Evolutionary conservation across 2,888 invertebrate species (phyloP), one percentile per base, ranked within the genome.

Genomic region (Dyspetes luteomarginatus): DNA sequence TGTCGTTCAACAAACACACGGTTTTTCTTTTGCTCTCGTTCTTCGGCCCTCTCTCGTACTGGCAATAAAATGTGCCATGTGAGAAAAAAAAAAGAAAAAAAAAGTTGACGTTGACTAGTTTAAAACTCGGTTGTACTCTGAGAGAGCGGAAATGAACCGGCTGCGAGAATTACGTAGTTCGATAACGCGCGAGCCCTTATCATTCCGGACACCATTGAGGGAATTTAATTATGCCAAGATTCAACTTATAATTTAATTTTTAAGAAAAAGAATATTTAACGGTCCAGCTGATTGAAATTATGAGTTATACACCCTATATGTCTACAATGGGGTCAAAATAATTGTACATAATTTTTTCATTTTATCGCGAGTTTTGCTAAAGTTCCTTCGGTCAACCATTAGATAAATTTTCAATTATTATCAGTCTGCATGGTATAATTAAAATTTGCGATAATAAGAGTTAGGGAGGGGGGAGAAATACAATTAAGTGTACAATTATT

Each of bases 171-270:
- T 9, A n/a, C 9, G 3, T 15, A 43, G 26, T 36, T 50, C 28
- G 65, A 67, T 67, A 67, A 67, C 9, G 50, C 65, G 15, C 50
- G 3, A 19, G 50, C 65, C 15, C 62, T 67, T 67, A 67, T 67
- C 65, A 24, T 2, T 22, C 30, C 17, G 12, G 65, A 67, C n/a
- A 50, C 65, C 22, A 22, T 67, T 48, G 26, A 48, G 48, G 22
- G 50, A 67, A 52, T 67, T 24, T 28, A 48, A 30, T 67, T 22
- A 26, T 24, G 52, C 9, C 19, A 52, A 52, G 9, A 1, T 19
- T 9, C 24, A 22, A 9, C 52, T 22, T 7, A 22, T 22, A 19
- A 22, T 19, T 17, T 19, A 52, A 52, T 52, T 9, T 0, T 19
- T 22, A 52, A 52, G 5, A 22, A 52, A 19, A 48, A 48, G 48